phyloP scores from a whole-genome alignment of 2,113 vertebrate species.

The Otocyon megalotis region DNA sequence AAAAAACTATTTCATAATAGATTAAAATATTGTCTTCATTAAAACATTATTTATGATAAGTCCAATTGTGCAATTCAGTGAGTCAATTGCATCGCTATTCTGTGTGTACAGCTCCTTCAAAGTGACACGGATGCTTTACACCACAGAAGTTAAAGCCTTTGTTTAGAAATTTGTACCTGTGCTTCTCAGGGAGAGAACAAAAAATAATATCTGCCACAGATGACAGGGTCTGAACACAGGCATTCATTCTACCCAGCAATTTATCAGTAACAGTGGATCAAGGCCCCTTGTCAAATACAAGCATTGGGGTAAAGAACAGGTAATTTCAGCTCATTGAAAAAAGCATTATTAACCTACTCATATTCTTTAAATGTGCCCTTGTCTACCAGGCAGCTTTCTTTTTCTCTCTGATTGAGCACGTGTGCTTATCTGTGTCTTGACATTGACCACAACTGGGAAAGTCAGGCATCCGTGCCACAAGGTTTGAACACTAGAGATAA shows the following conservation, averaged over 20 bases:
- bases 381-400: background rate
- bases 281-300: background rate
- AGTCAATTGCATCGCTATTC: background rate
- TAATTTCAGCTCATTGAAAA: background rate
- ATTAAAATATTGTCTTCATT: background rate
- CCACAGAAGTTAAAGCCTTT: background rate
- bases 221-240: background rate
- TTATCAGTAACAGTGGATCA: background rate
- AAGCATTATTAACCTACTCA: background rate
- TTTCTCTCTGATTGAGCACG: background rate
- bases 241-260: background rate
- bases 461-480: background rate
- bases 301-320: background rate
- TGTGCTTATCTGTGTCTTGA: conserved; percentile 24
- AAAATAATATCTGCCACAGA: background rate
- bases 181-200: background rate
- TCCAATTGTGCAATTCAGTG: background rate
- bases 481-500: conserved; percentile 21
- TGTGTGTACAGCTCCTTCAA: background rate
- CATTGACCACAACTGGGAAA: background rate
- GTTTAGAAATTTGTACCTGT: background rate
- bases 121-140: background rate
- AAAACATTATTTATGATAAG: background rate
- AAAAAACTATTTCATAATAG: background rate
- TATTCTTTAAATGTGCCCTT: background rate